These are phyloP conservation scores for Clunio marinus DNA, from an alignment of 2,888 invertebrate genomes.

Conservation along the genomic window DNA sequence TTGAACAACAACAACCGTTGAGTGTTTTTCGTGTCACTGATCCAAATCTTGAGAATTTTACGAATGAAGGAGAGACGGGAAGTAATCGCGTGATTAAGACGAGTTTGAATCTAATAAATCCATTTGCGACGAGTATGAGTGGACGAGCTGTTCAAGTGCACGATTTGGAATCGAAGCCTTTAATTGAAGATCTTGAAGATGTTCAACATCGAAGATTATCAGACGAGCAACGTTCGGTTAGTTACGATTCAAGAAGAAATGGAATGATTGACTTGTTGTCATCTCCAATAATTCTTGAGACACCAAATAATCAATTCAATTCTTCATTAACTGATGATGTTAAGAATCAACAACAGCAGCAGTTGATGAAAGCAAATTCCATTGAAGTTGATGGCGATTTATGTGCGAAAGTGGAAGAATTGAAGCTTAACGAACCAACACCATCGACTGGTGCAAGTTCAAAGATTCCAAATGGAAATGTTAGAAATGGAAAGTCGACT, in stretches of 20 bases:
- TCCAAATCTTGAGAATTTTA: slow-evolving; percentile 26
- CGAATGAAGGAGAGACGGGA: not conserved
- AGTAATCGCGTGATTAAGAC: slow-evolving; percentile 34
- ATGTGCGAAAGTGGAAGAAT: slow-evolving; percentile 9
- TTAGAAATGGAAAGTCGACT: slow-evolving; percentile 59
- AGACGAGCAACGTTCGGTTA: slow-evolving; percentile 47
- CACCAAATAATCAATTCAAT: slow-evolving; percentile 49
- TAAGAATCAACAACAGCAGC: slow-evolving; percentile 41
- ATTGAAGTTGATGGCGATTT: slow-evolving; percentile 23
- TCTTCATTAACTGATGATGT: slow-evolving; percentile 43
- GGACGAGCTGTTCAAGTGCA: not conserved
- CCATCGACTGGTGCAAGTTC: slow-evolving; percentile 13
- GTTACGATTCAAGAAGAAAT: slow-evolving; percentile 50
- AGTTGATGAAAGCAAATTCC: slow-evolving; percentile 19
- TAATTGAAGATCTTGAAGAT: not conserved
- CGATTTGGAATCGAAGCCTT: not conserved
- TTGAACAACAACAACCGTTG: slow-evolving; percentile 26
- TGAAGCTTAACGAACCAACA: slow-evolving; percentile 1
- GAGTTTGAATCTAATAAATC: slow-evolving; percentile 39
- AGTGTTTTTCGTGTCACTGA: slow-evolving; percentile 33
- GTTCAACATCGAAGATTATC: slow-evolving; percentile 48
- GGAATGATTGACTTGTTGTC: slow-evolving; percentile 46
- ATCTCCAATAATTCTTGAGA: slow-evolving; percentile 40
- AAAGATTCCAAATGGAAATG: slow-evolving; percentile 18
- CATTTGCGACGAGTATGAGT: slow-evolving; percentile 34